Evolutionary conservation across 2,888 invertebrate species (phyloP), one percentile per base, ranked within the genome.

Genomic region (Leucozona laternaria): DNA sequence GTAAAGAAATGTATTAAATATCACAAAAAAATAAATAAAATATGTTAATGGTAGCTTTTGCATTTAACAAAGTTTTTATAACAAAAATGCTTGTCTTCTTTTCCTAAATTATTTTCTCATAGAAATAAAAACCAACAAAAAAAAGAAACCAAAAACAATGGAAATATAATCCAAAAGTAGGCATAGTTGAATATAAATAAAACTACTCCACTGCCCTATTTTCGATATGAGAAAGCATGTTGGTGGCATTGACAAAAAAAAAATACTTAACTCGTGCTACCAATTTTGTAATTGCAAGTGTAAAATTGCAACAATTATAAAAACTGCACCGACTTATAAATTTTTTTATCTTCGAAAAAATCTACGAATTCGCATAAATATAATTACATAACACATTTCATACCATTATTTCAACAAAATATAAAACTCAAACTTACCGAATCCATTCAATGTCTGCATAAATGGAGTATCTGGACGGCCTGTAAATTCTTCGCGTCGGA

Each of bases 391-490:
- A 43, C 15, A 40, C 7, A 43, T n/a, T 28, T 53, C 22, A 55
- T 28, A n/a, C 7, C 7, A 7, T n/a, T 31, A n/a, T 50, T 15
- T 13, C 2, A 55, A 17, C 0, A 40, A 53, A 70, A 40, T 8
- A 20, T 22, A 37, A 31, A 22, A 50, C 3, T 22, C 10, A 90
- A 88, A 95, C 97, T 96, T 92, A 98, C 98, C 98, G 89, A 97
- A 97, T 90, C 97, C 97, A 90, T 96, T 97, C 71, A 98, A 94
- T 72, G 97, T 96, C 90, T 96, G 95, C 94, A 96, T 97, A 91
- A 98, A 96, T 83, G 97, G 97, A 37, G 96, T 97, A 91, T 95
- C 95, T 79, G 98, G 98, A 77, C 98, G 95, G 78, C 97, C 97
- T 88, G 97, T 97, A 93, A 98, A 97, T 90, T 97, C 97, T 90